These are phyloP conservation scores for Falco cherrug DNA, from an alignment of 2,797 vertebrate species.

Conservation along the genomic window DNA sequence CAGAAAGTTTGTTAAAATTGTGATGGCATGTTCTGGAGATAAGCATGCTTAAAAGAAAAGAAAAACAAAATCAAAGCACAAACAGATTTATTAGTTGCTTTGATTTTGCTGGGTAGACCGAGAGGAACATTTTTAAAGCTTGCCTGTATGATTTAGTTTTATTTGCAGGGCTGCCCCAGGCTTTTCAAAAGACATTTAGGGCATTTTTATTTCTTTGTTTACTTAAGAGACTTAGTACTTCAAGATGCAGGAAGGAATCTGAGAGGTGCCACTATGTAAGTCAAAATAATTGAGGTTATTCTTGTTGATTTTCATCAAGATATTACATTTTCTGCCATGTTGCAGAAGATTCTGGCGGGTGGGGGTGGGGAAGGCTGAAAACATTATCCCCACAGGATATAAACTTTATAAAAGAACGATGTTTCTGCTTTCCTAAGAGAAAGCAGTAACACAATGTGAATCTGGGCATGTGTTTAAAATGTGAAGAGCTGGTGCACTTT, in stretches of 20 bases:
- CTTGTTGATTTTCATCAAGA: background rate
- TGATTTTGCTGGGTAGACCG: slow-evolving; percentile 14
- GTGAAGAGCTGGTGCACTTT: background rate
- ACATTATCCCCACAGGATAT: background rate
- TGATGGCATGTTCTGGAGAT: background rate
- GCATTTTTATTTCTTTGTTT: slow-evolving; percentile 58
- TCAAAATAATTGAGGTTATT: slow-evolving; percentile 25
- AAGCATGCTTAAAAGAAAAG: background rate
- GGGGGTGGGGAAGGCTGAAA: background rate
- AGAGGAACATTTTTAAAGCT: slow-evolving; percentile 42
- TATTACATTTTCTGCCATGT: background rate
- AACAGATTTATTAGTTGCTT: slow-evolving; percentile 58
- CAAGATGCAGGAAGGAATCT: background rate
- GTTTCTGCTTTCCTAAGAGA: background rate
- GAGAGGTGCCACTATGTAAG: slow-evolving; percentile 22
- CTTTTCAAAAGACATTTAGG: slow-evolving; percentile 26
- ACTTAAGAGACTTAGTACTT: slow-evolving; percentile 17
- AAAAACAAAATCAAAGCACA: slow-evolving; percentile 40
- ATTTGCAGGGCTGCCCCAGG: background rate
- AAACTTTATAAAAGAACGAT: background rate
- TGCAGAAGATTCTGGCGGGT: background rate
- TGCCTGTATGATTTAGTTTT: slow-evolving; percentile 18
- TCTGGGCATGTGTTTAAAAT: background rate
- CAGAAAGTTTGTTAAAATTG: slow-evolving; percentile 23
- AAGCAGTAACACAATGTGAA: background rate